Conservation (phyloP, 2,888 invertebrate genomes). For the Ischnura elegans region DNA sequence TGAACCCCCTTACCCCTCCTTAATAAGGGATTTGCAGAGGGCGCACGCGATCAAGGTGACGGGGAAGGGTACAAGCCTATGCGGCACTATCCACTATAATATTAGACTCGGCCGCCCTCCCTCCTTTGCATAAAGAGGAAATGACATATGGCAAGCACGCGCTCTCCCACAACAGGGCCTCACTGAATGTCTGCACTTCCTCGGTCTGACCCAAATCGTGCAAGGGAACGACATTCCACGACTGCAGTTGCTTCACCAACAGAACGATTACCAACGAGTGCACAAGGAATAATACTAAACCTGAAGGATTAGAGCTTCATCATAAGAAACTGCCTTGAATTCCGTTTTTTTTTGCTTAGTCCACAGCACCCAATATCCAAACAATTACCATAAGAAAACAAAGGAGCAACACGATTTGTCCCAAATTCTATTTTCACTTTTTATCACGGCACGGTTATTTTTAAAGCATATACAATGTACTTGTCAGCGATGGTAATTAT, state of each 20-base stretch:
- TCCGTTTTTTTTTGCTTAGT: no score
- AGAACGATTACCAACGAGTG: no score
- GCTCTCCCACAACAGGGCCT: not conserved
- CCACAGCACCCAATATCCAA: no score
- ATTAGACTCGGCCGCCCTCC: constrained; percentile 12
- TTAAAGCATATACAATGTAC: no score
- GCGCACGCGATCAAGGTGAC: constrained; percentile 21
- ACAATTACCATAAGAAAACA: no score
- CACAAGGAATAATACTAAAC: no score
- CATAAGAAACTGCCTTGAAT: no score
- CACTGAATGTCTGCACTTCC: not conserved
- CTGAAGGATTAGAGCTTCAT: no score
- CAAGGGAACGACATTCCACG: not conserved
- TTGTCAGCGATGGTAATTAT: no score
- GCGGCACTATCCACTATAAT: not conserved
- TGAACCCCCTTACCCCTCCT: not conserved
- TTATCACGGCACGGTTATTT: no score
- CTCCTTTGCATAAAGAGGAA: constrained; percentile 65
- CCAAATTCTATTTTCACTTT: no score
- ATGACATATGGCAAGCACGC: constrained; percentile 40
- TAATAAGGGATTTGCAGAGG: not conserved
- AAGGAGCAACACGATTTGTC: no score
- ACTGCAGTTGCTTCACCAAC: not conserved
- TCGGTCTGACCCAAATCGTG: not conserved
- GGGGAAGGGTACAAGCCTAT: not conserved